These are phyloP conservation scores for Eristalis pertinax DNA, from an alignment of 2,888 invertebrate genomes.

Conservation along the genomic window DNA sequence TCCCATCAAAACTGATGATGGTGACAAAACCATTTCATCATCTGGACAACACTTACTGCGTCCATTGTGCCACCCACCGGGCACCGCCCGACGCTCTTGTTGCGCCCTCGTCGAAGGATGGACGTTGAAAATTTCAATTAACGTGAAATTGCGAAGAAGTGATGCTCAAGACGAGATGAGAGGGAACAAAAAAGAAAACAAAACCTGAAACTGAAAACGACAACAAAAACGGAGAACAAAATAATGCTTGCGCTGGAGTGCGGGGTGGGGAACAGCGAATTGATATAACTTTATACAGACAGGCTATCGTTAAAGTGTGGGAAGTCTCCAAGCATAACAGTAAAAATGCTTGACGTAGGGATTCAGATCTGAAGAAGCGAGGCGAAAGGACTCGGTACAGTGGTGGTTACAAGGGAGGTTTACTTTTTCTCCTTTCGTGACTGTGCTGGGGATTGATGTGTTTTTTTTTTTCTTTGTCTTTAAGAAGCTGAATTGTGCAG, in stretches of 20 bases:
- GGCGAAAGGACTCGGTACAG: background rate
- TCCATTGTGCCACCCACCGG: conserved; percentile 28
- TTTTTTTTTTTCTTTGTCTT: background rate
- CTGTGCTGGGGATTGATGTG: background rate
- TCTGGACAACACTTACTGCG: conserved; percentile 63
- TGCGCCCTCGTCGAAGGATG: conserved; percentile 10
- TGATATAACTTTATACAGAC: background rate
- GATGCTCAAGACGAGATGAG: conserved; percentile 37
- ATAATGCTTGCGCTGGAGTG: conserved; percentile 34
- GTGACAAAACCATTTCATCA: conserved; percentile 69
- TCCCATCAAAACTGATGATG: conserved; percentile 59
- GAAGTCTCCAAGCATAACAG: background rate
- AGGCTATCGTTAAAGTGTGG: background rate
- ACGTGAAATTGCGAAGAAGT: conserved; percentile 61
- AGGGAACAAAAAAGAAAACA: conserved; percentile 1
- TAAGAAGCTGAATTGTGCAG: background rate
- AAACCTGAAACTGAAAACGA: background rate
- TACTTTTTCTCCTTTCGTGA: no score
- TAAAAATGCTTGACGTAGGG: background rate
- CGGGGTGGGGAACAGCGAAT: background rate
- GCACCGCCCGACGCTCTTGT: background rate
- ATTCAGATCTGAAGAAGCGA: background rate
- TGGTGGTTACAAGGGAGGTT: background rate
- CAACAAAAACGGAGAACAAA: background rate
- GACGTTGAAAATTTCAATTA: conserved; percentile 68